Percentiles rank a stretch among this genome's conserved stretches.
Conservation (phyloP, 2,797 vertebrate species). For the Pitangus sulphuratus region DNA sequence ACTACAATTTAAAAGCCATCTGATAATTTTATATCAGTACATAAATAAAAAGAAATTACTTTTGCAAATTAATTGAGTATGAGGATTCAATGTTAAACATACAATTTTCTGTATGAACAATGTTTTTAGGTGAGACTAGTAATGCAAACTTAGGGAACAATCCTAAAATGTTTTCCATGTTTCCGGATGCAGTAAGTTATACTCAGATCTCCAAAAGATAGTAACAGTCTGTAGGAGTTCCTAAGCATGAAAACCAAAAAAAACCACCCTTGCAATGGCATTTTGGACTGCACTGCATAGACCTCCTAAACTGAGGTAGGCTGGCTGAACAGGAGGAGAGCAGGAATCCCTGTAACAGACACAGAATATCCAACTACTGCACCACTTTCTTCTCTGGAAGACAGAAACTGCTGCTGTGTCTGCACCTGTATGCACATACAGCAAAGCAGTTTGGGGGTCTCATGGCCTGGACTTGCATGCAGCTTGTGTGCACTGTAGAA, state of each 20-base stretch:
- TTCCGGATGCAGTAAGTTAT: not conserved
- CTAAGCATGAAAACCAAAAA: not conserved
- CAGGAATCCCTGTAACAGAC: not conserved
- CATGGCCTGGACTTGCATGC: not conserved
- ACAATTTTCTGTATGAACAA: not conserved
- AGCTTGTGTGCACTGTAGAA: not conserved
- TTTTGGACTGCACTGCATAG: not conserved
- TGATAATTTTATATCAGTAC: not conserved
- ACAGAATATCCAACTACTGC: not conserved
- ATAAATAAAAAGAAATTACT: not conserved
- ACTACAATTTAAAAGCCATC: not conserved
- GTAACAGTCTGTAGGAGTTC: not conserved
- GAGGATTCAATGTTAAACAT: not conserved
- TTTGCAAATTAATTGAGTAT: not conserved
- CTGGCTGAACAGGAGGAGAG: not conserved
- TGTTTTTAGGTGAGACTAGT: not conserved
- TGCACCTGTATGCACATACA: not conserved
- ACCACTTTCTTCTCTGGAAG: not conserved
- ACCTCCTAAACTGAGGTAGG: not conserved
- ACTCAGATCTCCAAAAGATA: not conserved
- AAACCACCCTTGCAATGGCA: not conserved
- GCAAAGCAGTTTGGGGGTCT: not conserved
- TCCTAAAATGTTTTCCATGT: not conserved
- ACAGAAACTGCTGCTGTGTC: not conserved
- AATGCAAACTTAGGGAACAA: not conserved